Conservation (phyloP, 2,113 vertebrate genomes). For the Tauraco erythrolophus region DNA sequence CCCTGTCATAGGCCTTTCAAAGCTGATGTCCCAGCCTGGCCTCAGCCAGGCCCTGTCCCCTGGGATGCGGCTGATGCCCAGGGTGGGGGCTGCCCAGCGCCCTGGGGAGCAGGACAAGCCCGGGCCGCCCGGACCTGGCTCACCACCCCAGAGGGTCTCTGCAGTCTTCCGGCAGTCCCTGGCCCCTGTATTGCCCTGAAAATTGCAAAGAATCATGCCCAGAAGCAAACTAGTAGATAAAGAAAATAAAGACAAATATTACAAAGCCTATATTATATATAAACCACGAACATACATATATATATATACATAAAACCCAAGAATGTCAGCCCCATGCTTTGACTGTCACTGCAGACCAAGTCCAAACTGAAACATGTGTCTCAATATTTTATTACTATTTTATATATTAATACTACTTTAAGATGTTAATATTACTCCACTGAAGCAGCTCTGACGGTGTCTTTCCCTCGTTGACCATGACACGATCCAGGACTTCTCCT, state of each 20-base stretch:
- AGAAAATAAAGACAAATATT: neutral
- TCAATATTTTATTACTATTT: neutral
- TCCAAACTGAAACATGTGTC: neutral
- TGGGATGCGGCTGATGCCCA: no score
- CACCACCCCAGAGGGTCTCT: fast-evolving
- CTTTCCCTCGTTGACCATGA: neutral
- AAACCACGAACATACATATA: neutral
- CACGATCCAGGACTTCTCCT: neutral
- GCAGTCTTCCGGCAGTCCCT: fast-evolving
- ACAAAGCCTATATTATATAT: neutral
- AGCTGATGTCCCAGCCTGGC: neutral
- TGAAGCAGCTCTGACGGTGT: neutral
- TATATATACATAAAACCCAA: neutral
- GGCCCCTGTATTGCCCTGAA: neutral
- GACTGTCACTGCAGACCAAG: neutral
- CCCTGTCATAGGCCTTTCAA: neutral
- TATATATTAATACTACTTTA: neutral
- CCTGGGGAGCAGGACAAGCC: neutral
- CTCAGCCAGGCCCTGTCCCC: neutral
- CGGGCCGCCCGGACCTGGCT: no score
- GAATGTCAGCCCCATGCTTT: neutral
- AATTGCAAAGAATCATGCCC: neutral
- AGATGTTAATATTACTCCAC: neutral
- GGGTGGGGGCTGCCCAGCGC: neutral
- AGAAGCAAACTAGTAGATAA: neutral